These are phyloP conservation scores for Tigriopus californicus DNA, from an alignment of 2,888 invertebrate genomes.

Conservation along the genomic window DNA sequence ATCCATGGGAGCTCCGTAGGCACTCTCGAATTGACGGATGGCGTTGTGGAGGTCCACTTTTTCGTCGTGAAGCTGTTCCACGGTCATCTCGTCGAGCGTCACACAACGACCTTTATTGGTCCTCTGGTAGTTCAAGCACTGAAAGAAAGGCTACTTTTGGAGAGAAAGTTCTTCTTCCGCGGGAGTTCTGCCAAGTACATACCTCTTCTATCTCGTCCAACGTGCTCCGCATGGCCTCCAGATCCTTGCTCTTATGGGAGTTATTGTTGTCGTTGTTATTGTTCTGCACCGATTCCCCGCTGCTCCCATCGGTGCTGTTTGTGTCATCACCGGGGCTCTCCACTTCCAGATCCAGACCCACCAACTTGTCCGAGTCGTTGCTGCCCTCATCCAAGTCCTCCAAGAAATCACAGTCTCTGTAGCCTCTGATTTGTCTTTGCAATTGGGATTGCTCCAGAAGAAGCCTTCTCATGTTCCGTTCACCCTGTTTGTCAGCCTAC, in stretches of 20 bases:
- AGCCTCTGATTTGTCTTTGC: not conserved
- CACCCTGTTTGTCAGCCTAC: not conserved
- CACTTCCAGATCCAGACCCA: not conserved
- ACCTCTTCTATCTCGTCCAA: no score
- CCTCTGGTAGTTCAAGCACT: not conserved
- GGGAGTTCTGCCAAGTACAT: no score
- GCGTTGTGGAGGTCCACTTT: not conserved
- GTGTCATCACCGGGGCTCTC: not conserved
- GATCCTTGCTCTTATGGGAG: no score
- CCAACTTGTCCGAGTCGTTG: not conserved
- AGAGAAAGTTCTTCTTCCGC: no score
- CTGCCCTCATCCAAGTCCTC: no score
- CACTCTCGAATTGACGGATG: not conserved
- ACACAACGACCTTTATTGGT: not conserved
- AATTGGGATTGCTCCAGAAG: not conserved
- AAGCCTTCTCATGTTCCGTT: not conserved
- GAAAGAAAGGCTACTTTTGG: no score
- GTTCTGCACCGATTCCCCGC: no score
- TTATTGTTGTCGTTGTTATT: no score
- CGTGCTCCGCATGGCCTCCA: no score
- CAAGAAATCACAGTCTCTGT: not conserved
- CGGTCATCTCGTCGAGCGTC: not conserved
- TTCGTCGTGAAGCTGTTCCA: not conserved
- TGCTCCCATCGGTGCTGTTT: not conserved
- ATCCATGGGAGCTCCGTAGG: not conserved